A percentile compares a stretch with the other conserved stretches of the same genome.
phyloP scores from a whole-genome alignment of 2,113 vertebrate species.

The Plectropomus leopardus region DNA sequence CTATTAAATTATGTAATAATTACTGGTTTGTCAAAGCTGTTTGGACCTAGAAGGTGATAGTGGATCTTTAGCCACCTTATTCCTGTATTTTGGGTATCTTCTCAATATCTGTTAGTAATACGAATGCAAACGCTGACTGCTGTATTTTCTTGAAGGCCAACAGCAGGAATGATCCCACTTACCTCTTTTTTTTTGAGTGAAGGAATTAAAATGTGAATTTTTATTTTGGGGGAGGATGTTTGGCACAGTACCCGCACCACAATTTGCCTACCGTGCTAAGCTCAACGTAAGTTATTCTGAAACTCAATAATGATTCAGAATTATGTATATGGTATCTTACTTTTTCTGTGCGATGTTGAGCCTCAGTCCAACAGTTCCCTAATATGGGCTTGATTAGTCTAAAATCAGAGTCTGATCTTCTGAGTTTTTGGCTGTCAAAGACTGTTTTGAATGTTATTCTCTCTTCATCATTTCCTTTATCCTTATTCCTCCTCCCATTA shows the following conservation, averaged over 20 bases:
- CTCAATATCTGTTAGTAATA: slow-evolving; percentile 11
- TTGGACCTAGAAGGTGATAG: slow-evolving; percentile 24
- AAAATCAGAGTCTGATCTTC: slow-evolving; percentile 15
- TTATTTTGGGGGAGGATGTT: neutral
- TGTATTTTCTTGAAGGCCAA: slow-evolving; percentile 31
- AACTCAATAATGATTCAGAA: slow-evolving; percentile 9
- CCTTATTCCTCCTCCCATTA: slow-evolving; percentile 16
- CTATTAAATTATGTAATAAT: slow-evolving; percentile 12
- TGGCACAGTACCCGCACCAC: neutral
- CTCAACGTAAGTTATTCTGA: slow-evolving; percentile 5
- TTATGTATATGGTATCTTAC: neutral
- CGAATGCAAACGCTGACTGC: slow-evolving; percentile 40
- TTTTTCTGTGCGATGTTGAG: slow-evolving; percentile 19
- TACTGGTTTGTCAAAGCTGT: slow-evolving; percentile 33
- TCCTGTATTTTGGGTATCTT: slow-evolving; percentile 14
- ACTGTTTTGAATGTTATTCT: slow-evolving; percentile 53
- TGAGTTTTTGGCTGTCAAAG: slow-evolving; percentile 14
- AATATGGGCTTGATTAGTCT: slow-evolving; percentile 12
- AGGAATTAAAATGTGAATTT: slow-evolving; percentile 60
- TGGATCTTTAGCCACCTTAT: slow-evolving; percentile 16
- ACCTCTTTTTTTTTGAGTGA: slow-evolving; percentile 41
- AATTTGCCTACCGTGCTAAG: slow-evolving; percentile 20
- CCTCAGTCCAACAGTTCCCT: slow-evolving; percentile 15
- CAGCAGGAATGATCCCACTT: slow-evolving; percentile 34
- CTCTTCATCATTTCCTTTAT: slow-evolving; percentile 35